Conservation (phyloP, 1,140 invertebrate genomes). For the Amphibalanus amphitrite region DNA sequence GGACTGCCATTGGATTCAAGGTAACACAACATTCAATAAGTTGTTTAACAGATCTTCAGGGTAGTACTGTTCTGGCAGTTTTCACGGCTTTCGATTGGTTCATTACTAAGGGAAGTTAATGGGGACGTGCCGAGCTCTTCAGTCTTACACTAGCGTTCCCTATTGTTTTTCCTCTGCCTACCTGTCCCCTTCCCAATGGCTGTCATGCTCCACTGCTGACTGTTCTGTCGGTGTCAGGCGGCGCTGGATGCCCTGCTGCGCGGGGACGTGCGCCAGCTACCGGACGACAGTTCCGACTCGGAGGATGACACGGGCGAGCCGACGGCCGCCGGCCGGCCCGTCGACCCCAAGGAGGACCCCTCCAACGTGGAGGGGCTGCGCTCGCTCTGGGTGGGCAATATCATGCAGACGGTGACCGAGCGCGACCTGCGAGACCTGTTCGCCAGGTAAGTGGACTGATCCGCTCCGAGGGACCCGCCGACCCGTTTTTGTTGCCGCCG, state of each 20-base stretch:
- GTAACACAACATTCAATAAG: no score
- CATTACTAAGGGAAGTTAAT: no score
- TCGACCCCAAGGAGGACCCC: slow-evolving; percentile 20
- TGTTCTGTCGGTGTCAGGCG: slow-evolving; percentile 19
- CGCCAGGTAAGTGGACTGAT: slow-evolving; percentile 27
- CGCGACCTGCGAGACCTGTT: slow-evolving; percentile 30
- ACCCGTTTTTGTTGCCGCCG: no score
- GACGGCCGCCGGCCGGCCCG: slow-evolving; percentile 3
- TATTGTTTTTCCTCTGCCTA: no score
- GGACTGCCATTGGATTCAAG: no score
- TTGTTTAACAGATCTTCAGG: no score
- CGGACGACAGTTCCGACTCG: slow-evolving; percentile 28
- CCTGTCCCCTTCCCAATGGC: no score
- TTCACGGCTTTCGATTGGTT: no score
- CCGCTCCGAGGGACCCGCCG: slow-evolving; percentile 6
- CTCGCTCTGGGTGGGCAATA: slow-evolving; percentile 36
- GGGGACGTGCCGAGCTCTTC: no score
- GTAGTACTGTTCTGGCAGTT: no score
- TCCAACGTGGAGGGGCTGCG: slow-evolving; percentile 32
- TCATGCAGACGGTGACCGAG: slow-evolving; percentile 32
- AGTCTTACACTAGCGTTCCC: no score
- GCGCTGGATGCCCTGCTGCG: slow-evolving; percentile 29
- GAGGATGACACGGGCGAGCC: slow-evolving; percentile 21
- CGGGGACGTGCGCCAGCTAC: slow-evolving; percentile 18
- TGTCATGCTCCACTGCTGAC: no score